These are phyloP conservation scores for Acanthopagrus latus DNA, from an alignment of 2,797 vertebrate species.

Conservation along the genomic window DNA sequence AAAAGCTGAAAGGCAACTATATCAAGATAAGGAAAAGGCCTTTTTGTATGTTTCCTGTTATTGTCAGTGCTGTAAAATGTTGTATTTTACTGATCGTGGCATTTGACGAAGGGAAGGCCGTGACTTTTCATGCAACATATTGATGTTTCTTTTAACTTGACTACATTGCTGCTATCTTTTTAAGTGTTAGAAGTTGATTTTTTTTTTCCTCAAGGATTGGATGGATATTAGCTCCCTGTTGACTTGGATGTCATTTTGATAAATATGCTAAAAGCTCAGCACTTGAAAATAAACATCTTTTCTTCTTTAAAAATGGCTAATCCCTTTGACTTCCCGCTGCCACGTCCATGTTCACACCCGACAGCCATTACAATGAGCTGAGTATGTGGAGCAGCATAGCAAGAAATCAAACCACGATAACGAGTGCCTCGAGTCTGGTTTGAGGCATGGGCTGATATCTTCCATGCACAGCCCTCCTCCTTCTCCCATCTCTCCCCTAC, in stretches of 20 bases:
- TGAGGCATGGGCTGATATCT: conserved; percentile 81
- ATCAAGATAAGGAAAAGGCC: conserved; percentile 45
- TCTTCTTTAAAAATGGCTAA: conserved; percentile 76
- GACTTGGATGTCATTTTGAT: conserved; percentile 72
- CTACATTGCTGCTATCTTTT: conserved; percentile 45
- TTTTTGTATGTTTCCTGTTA: conserved; percentile 38
- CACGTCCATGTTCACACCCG: conserved; percentile 76
- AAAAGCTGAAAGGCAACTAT: conserved; percentile 48
- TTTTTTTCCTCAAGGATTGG: conserved; percentile 42
- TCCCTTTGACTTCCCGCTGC: conserved; percentile 79
- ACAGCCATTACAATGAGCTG: conserved; percentile 80
- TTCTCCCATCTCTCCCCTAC: conserved; percentile 68
- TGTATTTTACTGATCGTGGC: conserved; percentile 58
- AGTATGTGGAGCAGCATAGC: conserved; percentile 77
- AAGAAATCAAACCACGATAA: conserved; percentile 83
- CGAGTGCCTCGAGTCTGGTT: conserved; percentile 76
- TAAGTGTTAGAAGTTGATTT: conserved; percentile 42
- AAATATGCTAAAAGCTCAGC: conserved; percentile 69
- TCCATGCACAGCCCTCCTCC: conserved; percentile 73
- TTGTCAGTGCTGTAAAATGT: conserved; percentile 42
- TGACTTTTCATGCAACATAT: conserved; percentile 56
- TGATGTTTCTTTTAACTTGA: conserved; percentile 60
- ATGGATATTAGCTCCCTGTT: conserved; percentile 63
- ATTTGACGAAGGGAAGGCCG: conserved; percentile 51
- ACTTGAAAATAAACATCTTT: conserved; percentile 76